phyloP scores from a whole-genome alignment of 2,888 invertebrate genomes.

The Oconnorella tubifera region DNA sequence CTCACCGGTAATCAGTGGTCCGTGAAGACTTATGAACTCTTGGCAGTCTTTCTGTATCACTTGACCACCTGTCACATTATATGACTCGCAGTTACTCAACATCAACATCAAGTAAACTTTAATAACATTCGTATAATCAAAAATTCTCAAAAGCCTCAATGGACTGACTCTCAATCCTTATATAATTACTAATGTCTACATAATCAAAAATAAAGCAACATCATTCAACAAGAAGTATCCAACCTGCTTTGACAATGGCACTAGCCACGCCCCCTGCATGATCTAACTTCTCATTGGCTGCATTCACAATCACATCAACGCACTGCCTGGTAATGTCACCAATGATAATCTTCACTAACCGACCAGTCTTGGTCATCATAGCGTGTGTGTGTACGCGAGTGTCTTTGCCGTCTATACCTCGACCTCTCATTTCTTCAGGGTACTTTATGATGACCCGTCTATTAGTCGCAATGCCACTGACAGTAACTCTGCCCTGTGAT shows the following conservation, averaged over 20 bases:
- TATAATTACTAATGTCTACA: too few relatives aligned
- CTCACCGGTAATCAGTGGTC: background rate
- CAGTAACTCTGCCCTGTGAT: background rate
- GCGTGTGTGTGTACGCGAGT: background rate
- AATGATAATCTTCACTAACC: conserved; percentile 11
- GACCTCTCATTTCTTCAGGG: too few relatives aligned
- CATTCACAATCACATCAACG: conserved; percentile 10
- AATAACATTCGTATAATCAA: background rate
- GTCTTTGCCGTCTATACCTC: too few relatives aligned
- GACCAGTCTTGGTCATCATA: background rate
- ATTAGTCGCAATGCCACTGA: background rate
- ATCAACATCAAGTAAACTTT: background rate
- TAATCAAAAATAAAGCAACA: too few relatives aligned
- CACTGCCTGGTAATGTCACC: conserved; percentile 11
- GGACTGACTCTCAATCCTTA: too few relatives aligned
- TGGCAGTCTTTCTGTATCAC: background rate
- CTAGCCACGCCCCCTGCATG: conserved; percentile 8
- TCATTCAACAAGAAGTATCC: too few relatives aligned
- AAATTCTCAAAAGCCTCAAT: background rate
- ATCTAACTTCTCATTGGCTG: conserved; percentile 6
- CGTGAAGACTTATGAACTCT: background rate
- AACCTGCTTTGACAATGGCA: conserved; percentile 8
- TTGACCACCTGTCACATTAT: background rate
- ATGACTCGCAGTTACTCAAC: too few relatives aligned
- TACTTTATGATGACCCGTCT: background rate